These are phyloP conservation scores for Aradus depressus DNA, from an alignment of 2,888 invertebrate species.

Conservation along the genomic window DNA sequence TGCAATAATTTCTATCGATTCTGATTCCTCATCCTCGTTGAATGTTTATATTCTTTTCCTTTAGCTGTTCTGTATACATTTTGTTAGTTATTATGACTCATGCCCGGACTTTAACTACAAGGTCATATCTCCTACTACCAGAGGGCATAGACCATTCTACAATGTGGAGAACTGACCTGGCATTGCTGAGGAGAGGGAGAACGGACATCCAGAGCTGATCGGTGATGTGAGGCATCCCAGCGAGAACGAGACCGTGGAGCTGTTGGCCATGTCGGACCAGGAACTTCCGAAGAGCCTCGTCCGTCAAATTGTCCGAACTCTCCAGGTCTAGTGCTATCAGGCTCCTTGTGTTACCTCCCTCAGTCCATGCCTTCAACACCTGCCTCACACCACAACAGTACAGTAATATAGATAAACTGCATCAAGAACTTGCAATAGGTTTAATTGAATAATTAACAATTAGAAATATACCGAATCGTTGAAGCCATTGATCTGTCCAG, in stretches of 20 bases:
- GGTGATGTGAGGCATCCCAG: slow-evolving; percentile 95
- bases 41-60: no score
- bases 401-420: not conserved
- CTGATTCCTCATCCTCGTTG: no score
- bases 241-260: slow-evolving; percentile 74
- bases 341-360: slow-evolving; percentile 62
- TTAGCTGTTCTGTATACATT: no score
- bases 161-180: slow-evolving; percentile 61
- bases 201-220: slow-evolving; percentile 97
- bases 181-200: slow-evolving; percentile 78
- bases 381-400: slow-evolving; percentile 31
- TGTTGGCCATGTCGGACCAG: slow-evolving; percentile 80
- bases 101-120: no score
- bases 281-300: slow-evolving; percentile 86
- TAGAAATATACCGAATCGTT: slow-evolving; percentile 63
- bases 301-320: slow-evolving; percentile 88
- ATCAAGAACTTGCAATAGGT: not conserved
- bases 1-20: no score
- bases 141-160: no score
- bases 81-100: no score
- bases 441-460: not conserved
- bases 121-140: no score
- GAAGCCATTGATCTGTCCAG: slow-evolving; percentile 95
- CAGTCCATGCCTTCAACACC: slow-evolving; percentile 82
- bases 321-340: slow-evolving; percentile 85